Conservation (phyloP, 2,888 invertebrate genomes). For the Protonemura montana region DNA sequence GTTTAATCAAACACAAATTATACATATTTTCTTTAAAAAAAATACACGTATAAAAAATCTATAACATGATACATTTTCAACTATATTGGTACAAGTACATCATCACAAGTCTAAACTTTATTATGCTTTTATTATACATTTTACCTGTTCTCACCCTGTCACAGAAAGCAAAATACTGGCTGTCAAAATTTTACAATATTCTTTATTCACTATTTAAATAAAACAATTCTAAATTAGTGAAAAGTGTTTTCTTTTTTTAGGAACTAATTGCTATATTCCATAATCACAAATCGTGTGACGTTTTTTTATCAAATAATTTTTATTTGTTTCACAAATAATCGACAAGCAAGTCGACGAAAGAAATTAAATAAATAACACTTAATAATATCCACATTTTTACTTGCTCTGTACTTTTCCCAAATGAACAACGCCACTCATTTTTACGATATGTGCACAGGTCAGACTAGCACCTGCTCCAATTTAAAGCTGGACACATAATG, state of each 20-base stretch:
- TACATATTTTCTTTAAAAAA: no score
- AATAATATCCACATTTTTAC: neutral
- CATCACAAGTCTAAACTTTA: neutral
- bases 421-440: no score
- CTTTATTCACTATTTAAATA: neutral
- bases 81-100: no score
- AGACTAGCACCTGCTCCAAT: no score
- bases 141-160: neutral
- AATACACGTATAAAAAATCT: no score
- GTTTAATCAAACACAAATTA: no score
- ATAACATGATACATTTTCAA: no score
- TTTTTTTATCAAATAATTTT: neutral
- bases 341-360: neutral
- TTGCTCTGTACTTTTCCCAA: no score
- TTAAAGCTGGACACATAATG: no score
- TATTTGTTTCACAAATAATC: neutral
- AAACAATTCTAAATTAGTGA: neutral
- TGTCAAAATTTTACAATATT: neutral
- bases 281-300: neutral
- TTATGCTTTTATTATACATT: neutral
- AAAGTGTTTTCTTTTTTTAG: neutral
- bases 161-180: neutral
- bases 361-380: neutral
- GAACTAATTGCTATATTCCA: neutral
- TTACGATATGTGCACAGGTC: no score